These are phyloP conservation scores for Odontesthes bonariensis DNA, from an alignment of 2,113 vertebrate species.

Conservation along the genomic window DNA sequence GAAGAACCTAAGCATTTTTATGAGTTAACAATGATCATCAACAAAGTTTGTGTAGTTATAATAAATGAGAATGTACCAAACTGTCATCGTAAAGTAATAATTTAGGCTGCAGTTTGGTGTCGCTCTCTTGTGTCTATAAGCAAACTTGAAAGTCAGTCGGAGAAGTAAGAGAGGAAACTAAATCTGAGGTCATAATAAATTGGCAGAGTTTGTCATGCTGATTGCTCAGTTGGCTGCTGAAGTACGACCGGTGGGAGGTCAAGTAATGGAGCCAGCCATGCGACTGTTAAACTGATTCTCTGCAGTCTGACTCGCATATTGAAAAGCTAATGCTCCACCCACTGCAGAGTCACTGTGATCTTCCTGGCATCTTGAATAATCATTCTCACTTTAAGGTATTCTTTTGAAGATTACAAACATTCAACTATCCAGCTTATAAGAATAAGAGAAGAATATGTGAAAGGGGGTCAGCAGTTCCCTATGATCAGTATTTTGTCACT, in stretches of 20 bases:
- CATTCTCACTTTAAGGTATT: background rate
- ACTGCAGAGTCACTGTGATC: background rate
- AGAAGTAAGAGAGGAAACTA: constrained; percentile 63
- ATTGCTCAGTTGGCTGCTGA: constrained; percentile 69
- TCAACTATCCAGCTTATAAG: too few species aligned
- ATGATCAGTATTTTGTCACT: too few species aligned
- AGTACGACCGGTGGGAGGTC: constrained; percentile 36
- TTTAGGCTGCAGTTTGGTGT: background rate
- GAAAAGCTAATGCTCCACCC: constrained; percentile 14
- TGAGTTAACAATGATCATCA: background rate
- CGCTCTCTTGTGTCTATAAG: background rate
- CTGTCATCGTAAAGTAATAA: background rate
- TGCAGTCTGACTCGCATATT: constrained; percentile 45
- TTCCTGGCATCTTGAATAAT: background rate
- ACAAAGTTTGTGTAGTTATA: background rate
- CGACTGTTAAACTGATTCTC: constrained; percentile 8
- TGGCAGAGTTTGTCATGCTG: constrained; percentile 67
- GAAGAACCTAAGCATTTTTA: background rate
- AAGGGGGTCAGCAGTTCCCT: too few species aligned
- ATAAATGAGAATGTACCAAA: constrained; percentile 4
- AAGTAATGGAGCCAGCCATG: constrained; percentile 64
- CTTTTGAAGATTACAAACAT: background rate
- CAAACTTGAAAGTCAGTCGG: constrained; percentile 29
- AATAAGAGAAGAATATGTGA: too few species aligned
- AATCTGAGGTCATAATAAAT: constrained; percentile 77